phyloP scores from a whole-genome alignment of 2,888 invertebrate species.

The Unio delphinus region DNA sequence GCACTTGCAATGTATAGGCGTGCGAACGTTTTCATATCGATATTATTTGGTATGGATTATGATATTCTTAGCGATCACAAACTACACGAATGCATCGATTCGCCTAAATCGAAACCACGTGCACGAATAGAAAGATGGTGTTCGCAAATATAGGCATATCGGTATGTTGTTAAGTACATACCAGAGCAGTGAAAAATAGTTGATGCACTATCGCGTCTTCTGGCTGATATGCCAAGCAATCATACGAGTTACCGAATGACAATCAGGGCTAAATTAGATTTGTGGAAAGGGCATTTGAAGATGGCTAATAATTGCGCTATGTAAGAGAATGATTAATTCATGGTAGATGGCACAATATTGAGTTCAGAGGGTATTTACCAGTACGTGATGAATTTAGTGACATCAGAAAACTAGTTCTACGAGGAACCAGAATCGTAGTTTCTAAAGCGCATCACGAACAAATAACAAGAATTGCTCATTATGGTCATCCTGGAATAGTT shows the following conservation, averaged over 20 bases:
- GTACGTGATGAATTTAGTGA: conserved; percentile 13
- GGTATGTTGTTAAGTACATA: conserved; percentile 22
- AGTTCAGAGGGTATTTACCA: conserved; percentile 1
- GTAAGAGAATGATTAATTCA: not conserved
- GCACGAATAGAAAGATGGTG: conserved; percentile 51
- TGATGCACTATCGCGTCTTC: conserved; percentile 24
- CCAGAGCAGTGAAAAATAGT: conserved; percentile 22
- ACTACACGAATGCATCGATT: conserved; percentile 37
- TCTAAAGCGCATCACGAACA: not conserved
- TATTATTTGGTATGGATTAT: conserved; percentile 9
- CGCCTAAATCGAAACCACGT: conserved; percentile 40
- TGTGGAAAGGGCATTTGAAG: conserved; percentile 11
- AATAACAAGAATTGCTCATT: conserved; percentile 6
- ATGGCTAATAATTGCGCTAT: conserved; percentile 9
- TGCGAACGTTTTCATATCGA: conserved; percentile 49
- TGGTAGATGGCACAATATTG: conserved; percentile 5
- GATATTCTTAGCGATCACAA: no score
- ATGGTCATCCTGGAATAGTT: conserved; percentile 19
- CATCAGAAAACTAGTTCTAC: conserved; percentile 12
- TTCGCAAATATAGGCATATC: conserved; percentile 35
- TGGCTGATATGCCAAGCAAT: not conserved
- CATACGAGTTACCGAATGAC: not conserved
- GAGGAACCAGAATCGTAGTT: conserved; percentile 10
- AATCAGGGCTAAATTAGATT: not conserved
- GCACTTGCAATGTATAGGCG: conserved; percentile 40